Evolutionary conservation across 2,888 invertebrate genomes (phyloP).

Genomic region (Dexiosoma caninum): DNA sequence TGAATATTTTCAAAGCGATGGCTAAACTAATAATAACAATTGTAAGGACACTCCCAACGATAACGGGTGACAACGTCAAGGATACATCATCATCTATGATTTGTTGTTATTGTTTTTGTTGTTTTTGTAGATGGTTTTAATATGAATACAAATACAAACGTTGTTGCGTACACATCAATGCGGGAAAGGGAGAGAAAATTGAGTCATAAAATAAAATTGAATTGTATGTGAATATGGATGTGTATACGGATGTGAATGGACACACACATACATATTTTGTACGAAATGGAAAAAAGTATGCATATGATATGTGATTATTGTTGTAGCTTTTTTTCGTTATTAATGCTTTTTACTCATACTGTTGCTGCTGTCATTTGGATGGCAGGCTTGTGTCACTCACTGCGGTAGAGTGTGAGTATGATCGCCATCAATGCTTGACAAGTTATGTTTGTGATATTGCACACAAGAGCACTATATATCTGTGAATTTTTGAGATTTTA

Average conservation of each 20-base stretch:
- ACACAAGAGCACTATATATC: neutral
- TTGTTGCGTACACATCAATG: neutral
- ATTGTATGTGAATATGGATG: too few species aligned
- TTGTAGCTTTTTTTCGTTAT: constrained; percentile 1
- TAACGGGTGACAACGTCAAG: constrained; percentile 76
- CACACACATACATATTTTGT: neutral
- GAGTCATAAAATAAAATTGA: constrained; percentile 23
- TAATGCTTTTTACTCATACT: constrained; percentile 23
- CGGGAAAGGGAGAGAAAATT: neutral
- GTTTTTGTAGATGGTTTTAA: constrained; percentile 17
- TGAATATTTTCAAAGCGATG: constrained; percentile 77
- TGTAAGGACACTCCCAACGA: constrained; percentile 77
- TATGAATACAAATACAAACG: constrained; percentile 5
- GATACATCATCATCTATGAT: constrained; percentile 75
- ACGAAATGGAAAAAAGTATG: neutral
- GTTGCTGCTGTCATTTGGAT: constrained; percentile 47
- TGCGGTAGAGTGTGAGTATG: constrained; percentile 4
- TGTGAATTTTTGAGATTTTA: too few species aligned
- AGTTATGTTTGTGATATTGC: constrained; percentile 35
- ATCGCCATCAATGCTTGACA: constrained; percentile 30
- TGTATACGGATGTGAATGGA: too few species aligned
- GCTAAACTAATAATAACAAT: constrained; percentile 77
- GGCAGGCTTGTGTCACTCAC: constrained; percentile 40
- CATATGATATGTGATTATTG: neutral
- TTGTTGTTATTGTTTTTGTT: constrained; percentile 6